These are phyloP conservation scores for Alcis repandata DNA, from an alignment of 2,888 invertebrate species.

Conservation along the genomic window DNA sequence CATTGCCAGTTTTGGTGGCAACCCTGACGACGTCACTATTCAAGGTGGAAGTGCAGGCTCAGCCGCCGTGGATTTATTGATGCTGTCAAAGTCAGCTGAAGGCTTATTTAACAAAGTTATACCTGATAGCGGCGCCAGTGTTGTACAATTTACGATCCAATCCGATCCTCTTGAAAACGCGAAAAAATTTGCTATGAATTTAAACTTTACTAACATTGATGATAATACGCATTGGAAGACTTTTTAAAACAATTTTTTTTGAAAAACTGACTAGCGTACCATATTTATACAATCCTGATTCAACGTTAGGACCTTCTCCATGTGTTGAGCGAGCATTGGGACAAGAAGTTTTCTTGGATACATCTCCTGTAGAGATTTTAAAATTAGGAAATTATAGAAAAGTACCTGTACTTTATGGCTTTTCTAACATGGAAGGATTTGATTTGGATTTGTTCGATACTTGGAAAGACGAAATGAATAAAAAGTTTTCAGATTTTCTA, in stretches of 20 bases:
- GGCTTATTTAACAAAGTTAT: slow-evolving; percentile 68
- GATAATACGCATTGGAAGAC: slow-evolving; percentile 58
- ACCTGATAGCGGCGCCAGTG: slow-evolving; percentile 62
- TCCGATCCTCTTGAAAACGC: slow-evolving; percentile 63
- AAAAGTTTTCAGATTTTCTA: slow-evolving; percentile 66
- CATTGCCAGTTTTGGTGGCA: slow-evolving; percentile 68
- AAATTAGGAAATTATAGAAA: slow-evolving; percentile 54
- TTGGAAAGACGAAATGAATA: slow-evolving; percentile 62
- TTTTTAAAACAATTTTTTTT: slow-evolving; percentile 59
- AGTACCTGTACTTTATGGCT: slow-evolving; percentile 63
- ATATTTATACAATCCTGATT: slow-evolving; percentile 31
- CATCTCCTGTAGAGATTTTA: slow-evolving; percentile 59
- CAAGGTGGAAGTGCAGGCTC: slow-evolving; percentile 68
- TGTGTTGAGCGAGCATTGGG: slow-evolving; percentile 49
- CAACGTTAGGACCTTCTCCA: slow-evolving; percentile 49
- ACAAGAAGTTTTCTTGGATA: slow-evolving; percentile 55
- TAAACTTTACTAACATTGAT: slow-evolving; percentile 57
- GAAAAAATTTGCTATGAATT: slow-evolving; percentile 56
- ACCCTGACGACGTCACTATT: slow-evolving; percentile 69
- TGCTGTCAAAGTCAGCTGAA: slow-evolving; percentile 60
- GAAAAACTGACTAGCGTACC: slow-evolving; percentile 48
- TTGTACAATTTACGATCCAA: slow-evolving; percentile 57
- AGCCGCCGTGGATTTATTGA: slow-evolving; percentile 62
- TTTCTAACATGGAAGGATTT: slow-evolving; percentile 67
- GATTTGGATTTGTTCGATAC: slow-evolving; percentile 52